Base-by-base conservation (phyloP, 1,140 invertebrate genomes). In the Drosophila ficusphila region DNA sequence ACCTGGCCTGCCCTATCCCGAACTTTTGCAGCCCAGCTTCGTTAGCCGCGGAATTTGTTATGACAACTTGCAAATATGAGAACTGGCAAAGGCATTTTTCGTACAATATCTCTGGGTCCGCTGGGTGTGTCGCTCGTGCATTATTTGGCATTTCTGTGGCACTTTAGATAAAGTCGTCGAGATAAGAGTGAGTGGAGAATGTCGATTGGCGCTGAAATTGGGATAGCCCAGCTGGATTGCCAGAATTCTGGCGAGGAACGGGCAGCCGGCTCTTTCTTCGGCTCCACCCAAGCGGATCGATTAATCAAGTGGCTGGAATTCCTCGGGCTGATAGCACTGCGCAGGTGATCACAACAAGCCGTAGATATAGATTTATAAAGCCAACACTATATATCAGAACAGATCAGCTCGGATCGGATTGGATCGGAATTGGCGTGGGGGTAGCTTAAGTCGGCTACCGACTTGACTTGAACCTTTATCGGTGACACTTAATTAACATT, bases 401-500 rank as follows among this genome's bases (percentile, higher is more conserved):
- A 25, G 47, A 27, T 34, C 34, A 4, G 47, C 33, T 18, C 49
- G 42, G 42, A 48, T 77, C 41, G 8, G 12, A 9, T 36, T 18
- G 11, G 18, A 41, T 77, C 36, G 34, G 70, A 74, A 51, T 47
- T 34, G 29, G 79, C 73, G 78, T 82, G 74, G 78, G 74, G 78
- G 73, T 52, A 57, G 79, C 27, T 64, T 64, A 51, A 52, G 39
- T 57, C 69, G 74, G 79, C 78, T 82, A 82, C 78, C 48, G 78
- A 67, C 64, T 81, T 82, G 68, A 21, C 53, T 34, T 76, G 81
- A 86, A 86, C 81, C 65, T 86, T 86, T 86, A 86, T 86, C 82
- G 77, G 83, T 86, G 81, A 86, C 81, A 86, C 67, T 86, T 86
- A 88, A 86, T 86, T 88, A 86, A 88, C 81, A 86, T 86, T 88